phyloP scores from a whole-genome alignment of 2,113 vertebrate genomes.

The Diphyllodes magnificus region DNA sequence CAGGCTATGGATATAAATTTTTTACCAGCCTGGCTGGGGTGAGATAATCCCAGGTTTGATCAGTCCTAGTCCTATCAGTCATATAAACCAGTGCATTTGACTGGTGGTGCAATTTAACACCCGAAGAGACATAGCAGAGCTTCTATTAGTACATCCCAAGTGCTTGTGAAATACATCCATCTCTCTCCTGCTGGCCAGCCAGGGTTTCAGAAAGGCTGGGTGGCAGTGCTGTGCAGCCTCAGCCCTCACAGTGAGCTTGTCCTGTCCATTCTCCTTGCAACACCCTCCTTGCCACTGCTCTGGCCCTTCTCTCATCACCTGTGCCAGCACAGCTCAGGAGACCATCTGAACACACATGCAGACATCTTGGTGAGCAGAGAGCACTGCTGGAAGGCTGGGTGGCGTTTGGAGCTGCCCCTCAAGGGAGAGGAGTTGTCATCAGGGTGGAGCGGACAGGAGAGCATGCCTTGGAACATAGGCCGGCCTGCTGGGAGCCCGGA shows the following conservation, averaged over 20 bases:
- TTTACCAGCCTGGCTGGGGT: background rate
- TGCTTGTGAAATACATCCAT: background rate
- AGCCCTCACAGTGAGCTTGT: rapidly evolving
- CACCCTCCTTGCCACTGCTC: background rate
- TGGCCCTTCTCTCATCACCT: background rate
- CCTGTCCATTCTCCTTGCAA: background rate
- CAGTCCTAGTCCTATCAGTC: background rate
- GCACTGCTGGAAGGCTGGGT: background rate
- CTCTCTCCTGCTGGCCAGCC: rapidly evolving
- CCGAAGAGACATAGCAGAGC: background rate
- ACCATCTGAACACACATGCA: rapidly evolving
- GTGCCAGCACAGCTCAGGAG: rapidly evolving
- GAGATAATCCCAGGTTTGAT: background rate
- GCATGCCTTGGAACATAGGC: background rate
- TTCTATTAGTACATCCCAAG: background rate
- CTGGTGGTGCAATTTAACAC: background rate
- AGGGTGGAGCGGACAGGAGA: background rate
- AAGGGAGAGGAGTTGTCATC: background rate
- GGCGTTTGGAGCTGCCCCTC: background rate
- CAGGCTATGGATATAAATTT: background rate
- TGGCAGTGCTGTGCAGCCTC: rapidly evolving
- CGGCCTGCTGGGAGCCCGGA: rapidly evolving
- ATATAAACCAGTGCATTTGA: background rate
- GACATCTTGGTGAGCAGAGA: background rate
- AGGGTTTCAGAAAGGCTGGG: background rate